These are phyloP conservation scores for Nothobranchius furzeri DNA, from an alignment of 2,113 vertebrate species.

Conservation along the genomic window DNA sequence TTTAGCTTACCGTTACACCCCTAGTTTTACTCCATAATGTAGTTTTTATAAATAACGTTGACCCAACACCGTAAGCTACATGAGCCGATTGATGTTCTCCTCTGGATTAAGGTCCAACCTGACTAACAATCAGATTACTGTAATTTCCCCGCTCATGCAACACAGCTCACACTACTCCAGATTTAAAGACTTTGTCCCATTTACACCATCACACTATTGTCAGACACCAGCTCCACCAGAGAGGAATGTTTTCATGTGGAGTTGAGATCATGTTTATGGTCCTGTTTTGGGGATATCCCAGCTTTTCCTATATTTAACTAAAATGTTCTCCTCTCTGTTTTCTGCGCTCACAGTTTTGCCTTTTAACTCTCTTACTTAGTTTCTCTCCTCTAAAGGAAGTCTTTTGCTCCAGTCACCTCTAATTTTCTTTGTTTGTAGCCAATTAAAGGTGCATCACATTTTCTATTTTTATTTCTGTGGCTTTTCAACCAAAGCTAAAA, in stretches of 20 bases:
- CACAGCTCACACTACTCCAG: constrained; percentile 20
- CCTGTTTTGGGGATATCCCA: constrained; percentile 4
- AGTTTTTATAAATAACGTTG: neutral
- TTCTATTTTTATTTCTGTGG: constrained; percentile 52
- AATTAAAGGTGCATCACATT: constrained; percentile 59
- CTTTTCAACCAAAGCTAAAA: constrained; percentile 49
- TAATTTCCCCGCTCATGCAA: constrained; percentile 10
- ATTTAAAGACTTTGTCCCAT: constrained; percentile 46
- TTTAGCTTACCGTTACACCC: too few relatives aligned
- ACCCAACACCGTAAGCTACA: neutral
- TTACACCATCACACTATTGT: constrained; percentile 37
- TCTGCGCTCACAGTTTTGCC: neutral
- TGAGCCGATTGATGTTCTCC: neutral
- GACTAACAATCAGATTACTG: constrained; percentile 50
- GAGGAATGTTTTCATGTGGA: neutral
- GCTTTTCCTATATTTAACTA: constrained; percentile 41
- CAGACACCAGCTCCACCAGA: neutral
- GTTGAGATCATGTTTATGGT: neutral
- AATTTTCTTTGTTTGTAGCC: constrained; percentile 46
- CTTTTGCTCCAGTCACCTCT: too few relatives aligned
- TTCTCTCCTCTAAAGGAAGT: too few relatives aligned
- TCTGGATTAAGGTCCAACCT: constrained; percentile 40
- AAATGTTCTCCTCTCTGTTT: constrained; percentile 9
- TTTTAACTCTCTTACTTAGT: constrained; percentile 17
- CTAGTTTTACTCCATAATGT: too few relatives aligned